These are phyloP conservation scores for Nibea coibor DNA, from an alignment of 2,113 vertebrate genomes.

Conservation along the genomic window DNA sequence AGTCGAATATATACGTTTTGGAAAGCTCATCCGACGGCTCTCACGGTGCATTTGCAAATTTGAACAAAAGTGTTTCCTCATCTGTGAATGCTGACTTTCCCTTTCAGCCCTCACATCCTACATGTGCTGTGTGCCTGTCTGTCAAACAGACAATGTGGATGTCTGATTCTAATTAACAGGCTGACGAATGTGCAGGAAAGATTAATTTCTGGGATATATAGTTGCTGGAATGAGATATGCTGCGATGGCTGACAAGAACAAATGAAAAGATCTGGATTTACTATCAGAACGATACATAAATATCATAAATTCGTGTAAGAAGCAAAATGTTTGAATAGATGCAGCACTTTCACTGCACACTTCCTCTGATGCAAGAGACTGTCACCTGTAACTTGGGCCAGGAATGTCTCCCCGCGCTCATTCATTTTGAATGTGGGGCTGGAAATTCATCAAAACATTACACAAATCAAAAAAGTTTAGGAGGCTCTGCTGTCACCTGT, in stretches of 20 bases:
- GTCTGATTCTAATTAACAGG: slow-evolving; percentile 39
- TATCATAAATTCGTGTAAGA: slow-evolving; percentile 6
- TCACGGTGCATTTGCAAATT: slow-evolving; percentile 60
- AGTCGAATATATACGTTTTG: slow-evolving; percentile 25
- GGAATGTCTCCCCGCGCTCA: slow-evolving; percentile 12
- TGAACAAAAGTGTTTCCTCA: slow-evolving; percentile 51
- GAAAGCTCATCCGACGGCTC: slow-evolving; percentile 43
- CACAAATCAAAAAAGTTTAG: slow-evolving; percentile 41
- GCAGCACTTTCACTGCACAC: neutral
- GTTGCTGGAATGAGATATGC: slow-evolving; percentile 25
- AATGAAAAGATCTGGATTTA: slow-evolving; percentile 45
- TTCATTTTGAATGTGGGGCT: slow-evolving; percentile 29
- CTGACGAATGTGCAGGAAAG: slow-evolving; percentile 48
- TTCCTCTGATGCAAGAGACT: slow-evolving; percentile 50
- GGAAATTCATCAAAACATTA: slow-evolving; percentile 48
- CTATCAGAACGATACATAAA: slow-evolving; percentile 24
- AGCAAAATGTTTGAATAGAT: slow-evolving; percentile 7
- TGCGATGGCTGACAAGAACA: slow-evolving; percentile 40
- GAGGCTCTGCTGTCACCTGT: slow-evolving; percentile 27
- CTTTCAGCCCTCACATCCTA: slow-evolving; percentile 27
- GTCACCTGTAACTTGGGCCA: slow-evolving; percentile 39
- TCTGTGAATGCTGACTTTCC: slow-evolving; percentile 56
- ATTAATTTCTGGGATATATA: slow-evolving; percentile 33
- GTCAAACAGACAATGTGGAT: slow-evolving; percentile 32
- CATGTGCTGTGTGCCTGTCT: neutral